Base-by-base conservation (phyloP, 2,113 vertebrate species). In the Mus musculus region DNA sequence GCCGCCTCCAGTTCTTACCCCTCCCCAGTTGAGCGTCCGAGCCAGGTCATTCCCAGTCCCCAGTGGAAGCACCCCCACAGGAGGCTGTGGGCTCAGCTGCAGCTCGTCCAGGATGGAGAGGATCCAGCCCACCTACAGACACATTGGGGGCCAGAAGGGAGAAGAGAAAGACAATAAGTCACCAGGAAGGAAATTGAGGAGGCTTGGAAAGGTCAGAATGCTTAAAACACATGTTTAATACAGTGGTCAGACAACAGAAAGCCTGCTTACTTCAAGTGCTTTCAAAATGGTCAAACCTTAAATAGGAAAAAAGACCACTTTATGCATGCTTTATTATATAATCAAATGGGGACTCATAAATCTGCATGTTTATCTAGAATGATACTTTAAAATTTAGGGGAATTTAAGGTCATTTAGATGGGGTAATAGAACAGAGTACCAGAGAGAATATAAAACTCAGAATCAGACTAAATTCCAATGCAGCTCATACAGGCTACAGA, bases 1-100 rank as follows among this genome's bases (percentile, higher is more conserved):
- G 72, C 65, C 71, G 12, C 33, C 3, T 61, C 36, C 1, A 28
- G 49, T 77, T 63, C 99, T 99, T 99, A 99, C 99, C 99, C 99
- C 99, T 93, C 99, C 99, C 99, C 99, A 99, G 98, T 99, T 99
- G 97, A 99, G 98, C 69, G 99, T 99, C 36, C 99, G 99, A 54
- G 99, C 99, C 94, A 99, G 99, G 98, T 99, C 99, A 6, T 99
- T 99, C 71, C 99, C 99, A 0, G 99, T 99, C 88, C 99, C 99
- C 97, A 99, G 99, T 0, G 99, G 99, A 95, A 99, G 99, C 92
- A 99, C 99, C 80, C 99, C 99, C 22, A 99, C 99, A 1, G 99
- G 99, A 87, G 99, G 99, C 2, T 99, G 99, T 20, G 99, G 99
- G 67, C 97, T 99, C 93, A 99, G 97, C 3, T 99, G 98, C 26